Evolutionary conservation across 2,888 invertebrate species (phyloP).

Genomic region (Gerris lacustris): DNA sequence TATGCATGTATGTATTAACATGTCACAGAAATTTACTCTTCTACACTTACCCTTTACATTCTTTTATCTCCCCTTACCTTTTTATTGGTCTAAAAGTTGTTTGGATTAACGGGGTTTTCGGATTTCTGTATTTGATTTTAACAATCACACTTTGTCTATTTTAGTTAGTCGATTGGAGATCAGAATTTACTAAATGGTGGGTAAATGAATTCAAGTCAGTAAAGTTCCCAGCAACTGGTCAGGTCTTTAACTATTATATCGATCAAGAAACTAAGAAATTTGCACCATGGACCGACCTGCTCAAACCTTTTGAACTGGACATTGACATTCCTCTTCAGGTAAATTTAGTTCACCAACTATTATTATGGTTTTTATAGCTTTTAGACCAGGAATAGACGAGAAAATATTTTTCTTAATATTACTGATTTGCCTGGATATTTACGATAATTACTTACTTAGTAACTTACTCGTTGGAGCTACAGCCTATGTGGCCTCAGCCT

Average conservation of each 20-base stretch:
- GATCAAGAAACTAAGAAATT: constrained; percentile 76
- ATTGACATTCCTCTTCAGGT: constrained; percentile 79
- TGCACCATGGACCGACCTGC: constrained; percentile 72
- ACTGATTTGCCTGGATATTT: not conserved
- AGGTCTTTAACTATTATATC: constrained; percentile 80
- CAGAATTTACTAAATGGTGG: constrained; percentile 94
- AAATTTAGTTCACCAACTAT: constrained; percentile 20
- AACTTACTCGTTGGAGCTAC: too few relatives aligned
- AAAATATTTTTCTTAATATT: too few relatives aligned
- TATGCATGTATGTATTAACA: too few relatives aligned
- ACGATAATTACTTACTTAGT: not conserved
- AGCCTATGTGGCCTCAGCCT: too few relatives aligned
- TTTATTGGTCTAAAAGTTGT: too few relatives aligned
- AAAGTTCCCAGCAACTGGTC: constrained; percentile 69
- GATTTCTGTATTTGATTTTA: not conserved
- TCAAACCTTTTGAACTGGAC: constrained; percentile 68
- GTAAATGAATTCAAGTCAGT: constrained; percentile 79
- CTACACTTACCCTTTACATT: too few relatives aligned
- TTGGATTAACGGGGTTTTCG: too few relatives aligned
- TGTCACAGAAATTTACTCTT: too few relatives aligned
- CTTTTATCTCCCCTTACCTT: too few relatives aligned
- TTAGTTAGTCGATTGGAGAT: constrained; percentile 77
- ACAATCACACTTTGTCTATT: constrained; percentile 13
- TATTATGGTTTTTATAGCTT: too few relatives aligned
- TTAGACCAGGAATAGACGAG: too few relatives aligned